phyloP scores from a whole-genome alignment of 2,113 vertebrate species.

The Notiomystis cincta region DNA sequence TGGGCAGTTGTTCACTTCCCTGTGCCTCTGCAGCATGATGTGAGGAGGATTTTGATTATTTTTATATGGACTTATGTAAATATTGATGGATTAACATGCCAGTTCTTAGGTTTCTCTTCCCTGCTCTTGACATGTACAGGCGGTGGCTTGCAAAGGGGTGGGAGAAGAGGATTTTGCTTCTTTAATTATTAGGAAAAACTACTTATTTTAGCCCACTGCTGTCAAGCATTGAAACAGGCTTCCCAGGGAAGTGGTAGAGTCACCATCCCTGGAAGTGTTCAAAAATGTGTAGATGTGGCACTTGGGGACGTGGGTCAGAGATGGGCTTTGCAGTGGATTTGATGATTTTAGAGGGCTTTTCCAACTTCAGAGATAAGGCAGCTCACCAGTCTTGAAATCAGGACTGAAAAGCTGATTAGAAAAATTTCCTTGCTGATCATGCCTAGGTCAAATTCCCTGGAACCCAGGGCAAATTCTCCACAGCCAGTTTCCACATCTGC shows the following conservation, averaged over 20 bases:
- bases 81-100: background rate
- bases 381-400: background rate
- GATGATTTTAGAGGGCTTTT: background rate
- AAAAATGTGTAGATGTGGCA: background rate
- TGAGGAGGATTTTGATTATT: background rate
- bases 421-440: background rate
- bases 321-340: background rate
- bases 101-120: background rate
- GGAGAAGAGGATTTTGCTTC: background rate
- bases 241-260: background rate
- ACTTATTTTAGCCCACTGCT: background rate
- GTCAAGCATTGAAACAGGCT: background rate
- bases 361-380: background rate
- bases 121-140: background rate
- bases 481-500: background rate
- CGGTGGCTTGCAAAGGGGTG: background rate
- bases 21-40: background rate
- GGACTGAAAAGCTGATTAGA: background rate
- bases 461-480: background rate
- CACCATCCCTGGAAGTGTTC: background rate
- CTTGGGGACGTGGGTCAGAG: background rate
- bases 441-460: background rate
- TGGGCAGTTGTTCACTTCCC: background rate
- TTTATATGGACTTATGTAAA: background rate
- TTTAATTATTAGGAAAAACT: background rate